phyloP scores from a whole-genome alignment of 2,888 invertebrate species.

The Mythimna vitellina region DNA sequence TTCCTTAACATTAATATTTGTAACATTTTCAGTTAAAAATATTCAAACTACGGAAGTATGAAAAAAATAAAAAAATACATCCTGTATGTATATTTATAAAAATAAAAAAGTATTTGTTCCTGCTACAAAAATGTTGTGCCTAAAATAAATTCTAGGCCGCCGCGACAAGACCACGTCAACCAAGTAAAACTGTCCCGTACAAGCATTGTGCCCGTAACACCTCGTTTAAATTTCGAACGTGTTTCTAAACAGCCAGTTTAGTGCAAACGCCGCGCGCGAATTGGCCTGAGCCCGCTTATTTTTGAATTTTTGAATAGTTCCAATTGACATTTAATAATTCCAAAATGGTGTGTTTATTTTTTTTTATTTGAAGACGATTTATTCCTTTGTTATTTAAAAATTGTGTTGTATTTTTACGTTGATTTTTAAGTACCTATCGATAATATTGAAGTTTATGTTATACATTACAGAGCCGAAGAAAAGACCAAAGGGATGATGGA shows the following conservation, averaged over 20 bases:
- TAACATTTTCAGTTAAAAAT: no score
- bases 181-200: slow-evolving; percentile 51
- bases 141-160: slow-evolving; percentile 58
- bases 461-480: slow-evolving; percentile 75
- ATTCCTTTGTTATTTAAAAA: slow-evolving; percentile 5
- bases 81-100: no score
- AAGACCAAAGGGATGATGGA: slow-evolving; percentile 85
- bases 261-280: slow-evolving; percentile 76
- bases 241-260: slow-evolving; percentile 77
- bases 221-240: slow-evolving; percentile 80
- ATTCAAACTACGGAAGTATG: no score
- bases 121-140: slow-evolving; percentile 5
- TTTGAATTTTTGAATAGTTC: slow-evolving; percentile 51
- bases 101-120: background rate
- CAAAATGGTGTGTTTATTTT: slow-evolving; percentile 80
- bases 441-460: slow-evolving; percentile 37
- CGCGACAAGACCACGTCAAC: slow-evolving; percentile 67
- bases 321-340: slow-evolving; percentile 63
- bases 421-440: slow-evolving; percentile 27
- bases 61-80: no score
- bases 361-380: background rate
- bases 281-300: slow-evolving; percentile 69
- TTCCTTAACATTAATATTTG: no score
- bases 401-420: slow-evolving; percentile 18
- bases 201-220: slow-evolving; percentile 61